Percentiles rank a stretch among this genome's conserved stretches.
Conservation (phyloP, 2,113 vertebrate genomes). For the Phoenicopterus ruber region DNA sequence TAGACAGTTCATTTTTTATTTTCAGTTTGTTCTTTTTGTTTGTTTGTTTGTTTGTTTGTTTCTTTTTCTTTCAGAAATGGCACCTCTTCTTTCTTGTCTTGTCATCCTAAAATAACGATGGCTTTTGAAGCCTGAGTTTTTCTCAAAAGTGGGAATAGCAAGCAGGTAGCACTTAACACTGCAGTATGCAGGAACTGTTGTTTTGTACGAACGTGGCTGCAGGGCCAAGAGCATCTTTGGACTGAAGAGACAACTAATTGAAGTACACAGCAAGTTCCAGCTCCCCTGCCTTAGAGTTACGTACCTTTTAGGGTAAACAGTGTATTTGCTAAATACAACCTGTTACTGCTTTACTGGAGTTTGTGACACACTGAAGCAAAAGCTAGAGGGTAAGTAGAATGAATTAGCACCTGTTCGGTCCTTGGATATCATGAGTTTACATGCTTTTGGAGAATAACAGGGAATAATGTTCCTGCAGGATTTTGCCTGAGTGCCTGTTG, state of each 20-base stretch:
- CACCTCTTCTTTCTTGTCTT: not conserved
- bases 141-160: not conserved
- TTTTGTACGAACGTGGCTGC: not conserved
- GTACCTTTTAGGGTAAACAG: not conserved
- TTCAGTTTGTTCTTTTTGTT: not conserved
- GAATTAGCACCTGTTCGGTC: not conserved
- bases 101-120: not conserved
- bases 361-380: not conserved
- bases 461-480: not conserved
- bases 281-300: not conserved
- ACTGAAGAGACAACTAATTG: conserved; percentile 9
- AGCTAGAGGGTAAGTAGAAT: not conserved
- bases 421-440: not conserved
- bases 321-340: not conserved
- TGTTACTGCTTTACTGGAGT: not conserved
- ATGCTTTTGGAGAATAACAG: not conserved
- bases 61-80: not conserved
- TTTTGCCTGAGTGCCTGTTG: not conserved
- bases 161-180: not conserved
- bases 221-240: not conserved
- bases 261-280: not conserved
- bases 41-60: too few relatives aligned
- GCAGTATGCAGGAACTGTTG: not conserved
- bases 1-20: not conserved
- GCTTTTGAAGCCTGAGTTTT: not conserved